phyloP scores from a whole-genome alignment of 2,888 invertebrate species.

The Cheilosia vulpina region DNA sequence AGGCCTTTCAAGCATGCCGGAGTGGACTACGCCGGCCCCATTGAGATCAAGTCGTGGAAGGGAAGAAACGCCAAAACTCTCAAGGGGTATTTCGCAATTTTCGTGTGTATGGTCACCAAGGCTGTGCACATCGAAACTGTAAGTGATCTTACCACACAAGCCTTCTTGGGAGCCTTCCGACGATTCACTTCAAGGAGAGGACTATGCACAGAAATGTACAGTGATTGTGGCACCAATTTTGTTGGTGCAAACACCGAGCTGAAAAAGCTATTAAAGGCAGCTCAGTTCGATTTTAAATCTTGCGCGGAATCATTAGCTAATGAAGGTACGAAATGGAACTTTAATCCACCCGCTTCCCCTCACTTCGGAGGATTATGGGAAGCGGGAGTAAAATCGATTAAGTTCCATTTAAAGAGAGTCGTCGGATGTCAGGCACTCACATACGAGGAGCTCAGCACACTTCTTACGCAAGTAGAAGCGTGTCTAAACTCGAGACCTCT shows the following conservation, averaged over 20 bases:
- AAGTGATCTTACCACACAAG: slow-evolving; percentile 68
- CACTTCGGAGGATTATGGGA: slow-evolving; percentile 53
- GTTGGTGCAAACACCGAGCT: slow-evolving; percentile 76
- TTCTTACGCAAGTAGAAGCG: too few relatives aligned
- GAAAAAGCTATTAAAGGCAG: neutral
- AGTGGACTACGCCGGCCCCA: slow-evolving; percentile 75
- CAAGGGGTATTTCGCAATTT: slow-evolving; percentile 76
- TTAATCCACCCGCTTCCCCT: slow-evolving; percentile 68
- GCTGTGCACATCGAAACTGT: slow-evolving; percentile 69
- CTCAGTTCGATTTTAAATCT: neutral
- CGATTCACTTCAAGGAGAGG: slow-evolving; percentile 77
- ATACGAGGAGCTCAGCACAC: neutral
- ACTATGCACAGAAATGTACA: slow-evolving; percentile 72
- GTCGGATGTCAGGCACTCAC: neutral
- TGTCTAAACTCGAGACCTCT: too few relatives aligned
- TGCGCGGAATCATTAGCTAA: neutral
- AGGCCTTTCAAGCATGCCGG: slow-evolving; percentile 37
- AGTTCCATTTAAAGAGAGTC: slow-evolving; percentile 27
- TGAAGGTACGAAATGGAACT: slow-evolving; percentile 77
- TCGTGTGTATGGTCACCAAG: slow-evolving; percentile 76
- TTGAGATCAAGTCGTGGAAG: slow-evolving; percentile 49
- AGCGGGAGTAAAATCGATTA: too few relatives aligned
- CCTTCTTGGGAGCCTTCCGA: slow-evolving; percentile 76
- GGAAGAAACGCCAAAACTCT: slow-evolving; percentile 60
- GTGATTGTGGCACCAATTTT: slow-evolving; percentile 78